Percentiles rank a stretch among this genome's conserved stretches.
Evolutionary conservation across 2,113 vertebrate genomes (phyloP).

Genomic region (Scopus umbretta): DNA sequence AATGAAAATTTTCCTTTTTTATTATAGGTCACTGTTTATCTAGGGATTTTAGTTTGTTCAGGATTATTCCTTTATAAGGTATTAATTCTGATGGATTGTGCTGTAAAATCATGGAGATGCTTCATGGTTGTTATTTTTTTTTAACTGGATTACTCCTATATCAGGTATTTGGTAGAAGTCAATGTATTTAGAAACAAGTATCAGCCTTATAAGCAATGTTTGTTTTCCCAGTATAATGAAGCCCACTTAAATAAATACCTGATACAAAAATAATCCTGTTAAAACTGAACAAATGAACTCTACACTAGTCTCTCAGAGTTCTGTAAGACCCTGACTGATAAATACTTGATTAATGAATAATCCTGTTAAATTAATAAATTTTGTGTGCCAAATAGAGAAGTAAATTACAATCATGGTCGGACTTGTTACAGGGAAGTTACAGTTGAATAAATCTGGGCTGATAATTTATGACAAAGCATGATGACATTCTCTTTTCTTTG

Average conservation of each 20-base stretch:
- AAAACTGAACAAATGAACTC: slow-evolving; percentile 61
- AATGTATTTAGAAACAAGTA: slow-evolving; percentile 61
- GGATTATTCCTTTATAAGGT: slow-evolving; percentile 67
- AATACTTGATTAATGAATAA: slow-evolving; percentile 71
- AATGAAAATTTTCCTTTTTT: slow-evolving; percentile 20
- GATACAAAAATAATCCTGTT: slow-evolving; percentile 70
- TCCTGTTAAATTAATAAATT: slow-evolving; percentile 68
- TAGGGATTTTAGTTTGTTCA: slow-evolving; percentile 64
- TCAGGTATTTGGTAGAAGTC: slow-evolving; percentile 66
- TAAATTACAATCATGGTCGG: slow-evolving; percentile 54
- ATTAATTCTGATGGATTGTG: slow-evolving; percentile 65
- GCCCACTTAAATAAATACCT: slow-evolving; percentile 69
- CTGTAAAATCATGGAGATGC: slow-evolving; percentile 44
- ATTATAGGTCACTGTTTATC: slow-evolving; percentile 58
- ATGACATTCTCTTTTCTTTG: slow-evolving; percentile 45
- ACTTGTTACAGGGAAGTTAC: slow-evolving; percentile 58
- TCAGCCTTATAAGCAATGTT: slow-evolving; percentile 55
- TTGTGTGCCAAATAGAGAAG: slow-evolving; percentile 50
- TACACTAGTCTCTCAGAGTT: slow-evolving; percentile 22
- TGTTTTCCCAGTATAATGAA: slow-evolving; percentile 47
- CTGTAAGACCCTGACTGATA: slow-evolving; percentile 56
- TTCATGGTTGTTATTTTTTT: slow-evolving; percentile 44
- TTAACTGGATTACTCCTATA: slow-evolving; percentile 62
- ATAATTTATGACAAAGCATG: slow-evolving; percentile 63
- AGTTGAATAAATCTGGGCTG: slow-evolving; percentile 65